Base-by-base conservation (phyloP, 2,797 vertebrate species). In the Kryptolebias ocellatus region DNA sequence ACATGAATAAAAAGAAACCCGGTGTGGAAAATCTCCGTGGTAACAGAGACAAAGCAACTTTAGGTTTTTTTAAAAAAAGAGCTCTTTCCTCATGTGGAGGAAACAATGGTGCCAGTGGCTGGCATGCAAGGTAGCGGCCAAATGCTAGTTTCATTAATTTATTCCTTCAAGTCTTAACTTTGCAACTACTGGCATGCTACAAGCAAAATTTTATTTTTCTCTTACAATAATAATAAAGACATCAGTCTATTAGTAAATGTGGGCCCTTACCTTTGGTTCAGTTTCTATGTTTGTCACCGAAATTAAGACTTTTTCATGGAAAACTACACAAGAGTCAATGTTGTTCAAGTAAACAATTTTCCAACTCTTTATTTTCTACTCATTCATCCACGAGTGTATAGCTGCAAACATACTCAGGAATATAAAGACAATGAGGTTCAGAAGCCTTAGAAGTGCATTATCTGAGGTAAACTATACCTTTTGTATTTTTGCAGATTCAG, bases 401-500 rank as follows among this genome's bases (percentile, higher is more conserved):
- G 27, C 64, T 68, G 27, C 75, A 83, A 83, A 79, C 68, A 76
- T 59, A 59, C 55, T 66, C 60, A 31, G 20, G 72, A 61, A 54
- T 64, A 76, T 83, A 86, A 53, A 80, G 51, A 58, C 60, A 86
- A 53, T 49, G 62, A 65, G 39, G 61, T 46, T 62, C 51, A 61
- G 69, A 65, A 61, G 78, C 72, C 69, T 67, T 39, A 49, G n/a
- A 63, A 64, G 67, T 78, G 66, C 71, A 67, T 51, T 53, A 71
- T 51, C 54, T 68, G 76, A 86, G 70, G 79, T 86, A 81, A 87
- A 72, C 76, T 85, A 74, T 79, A 72, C 66, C 70, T 69, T 81
- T 47, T 65, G 66, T 69, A 69, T 59, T 76, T 28, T 24, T 77
- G 57, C 47, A 67, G 29, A 50, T 77, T 83, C 73, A 78, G 86